Evolutionary conservation across 2,113 vertebrate genomes (phyloP).

Genomic region (Benitochromis conjunctus): DNA sequence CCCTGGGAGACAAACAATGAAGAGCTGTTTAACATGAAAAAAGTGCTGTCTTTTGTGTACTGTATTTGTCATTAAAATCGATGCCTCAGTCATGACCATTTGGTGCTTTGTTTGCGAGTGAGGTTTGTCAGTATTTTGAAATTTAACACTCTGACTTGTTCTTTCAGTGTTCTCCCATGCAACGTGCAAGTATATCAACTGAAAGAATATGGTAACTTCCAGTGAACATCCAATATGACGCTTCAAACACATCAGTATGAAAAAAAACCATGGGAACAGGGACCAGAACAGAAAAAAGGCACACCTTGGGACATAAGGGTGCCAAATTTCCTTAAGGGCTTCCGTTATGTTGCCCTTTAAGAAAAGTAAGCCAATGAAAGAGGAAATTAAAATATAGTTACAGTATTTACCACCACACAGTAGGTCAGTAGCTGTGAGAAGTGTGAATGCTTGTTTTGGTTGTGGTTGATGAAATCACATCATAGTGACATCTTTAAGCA

Average conservation of each 20-base stretch:
- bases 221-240: not conserved
- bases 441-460: not conserved
- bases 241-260: not conserved
- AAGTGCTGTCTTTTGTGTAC: not conserved
- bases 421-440: not conserved
- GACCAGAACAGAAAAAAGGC: not conserved
- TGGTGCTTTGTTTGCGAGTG: not conserved
- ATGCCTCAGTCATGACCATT: not conserved
- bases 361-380: not conserved
- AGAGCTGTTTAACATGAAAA: not conserved
- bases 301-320: not conserved
- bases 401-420: not conserved
- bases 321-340: not conserved
- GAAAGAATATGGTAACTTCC: not conserved
- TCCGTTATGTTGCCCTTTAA: not conserved
- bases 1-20: not conserved
- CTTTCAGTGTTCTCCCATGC: not conserved
- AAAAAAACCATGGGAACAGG: not conserved
- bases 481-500: not conserved
- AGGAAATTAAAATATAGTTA: not conserved
- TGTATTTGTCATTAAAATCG: not conserved
- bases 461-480: not conserved
- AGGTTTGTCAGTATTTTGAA: not conserved
- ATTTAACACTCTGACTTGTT: not conserved
- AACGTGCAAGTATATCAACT: not conserved